Conservation (phyloP, 1,140 invertebrate species). For the Drosophila suzukii region DNA sequence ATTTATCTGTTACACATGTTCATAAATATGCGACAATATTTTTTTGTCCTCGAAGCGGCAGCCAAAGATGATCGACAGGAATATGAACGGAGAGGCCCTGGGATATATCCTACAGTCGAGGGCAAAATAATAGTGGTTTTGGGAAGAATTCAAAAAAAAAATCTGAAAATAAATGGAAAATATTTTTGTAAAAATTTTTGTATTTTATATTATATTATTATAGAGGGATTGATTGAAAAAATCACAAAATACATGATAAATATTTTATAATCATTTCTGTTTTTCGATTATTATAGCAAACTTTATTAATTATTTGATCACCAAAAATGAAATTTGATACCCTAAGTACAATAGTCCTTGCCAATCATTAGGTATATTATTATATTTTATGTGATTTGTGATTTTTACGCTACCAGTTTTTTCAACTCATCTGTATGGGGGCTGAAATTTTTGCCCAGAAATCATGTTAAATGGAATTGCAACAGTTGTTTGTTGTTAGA, state of each 20-base stretch:
- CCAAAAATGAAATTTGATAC: no score
- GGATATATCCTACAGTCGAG: slow-evolving; percentile 1
- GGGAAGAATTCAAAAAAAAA: neutral
- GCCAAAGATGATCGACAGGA: slow-evolving; percentile 50
- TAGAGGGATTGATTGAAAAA: no score
- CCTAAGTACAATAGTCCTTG: no score
- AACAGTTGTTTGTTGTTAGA: slow-evolving; percentile 83
- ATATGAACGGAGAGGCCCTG: slow-evolving; percentile 6
- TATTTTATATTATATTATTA: no score
- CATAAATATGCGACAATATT: slow-evolving; percentile 83
- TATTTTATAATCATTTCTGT: no score
- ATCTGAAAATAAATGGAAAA: neutral
- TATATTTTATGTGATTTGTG: neutral
- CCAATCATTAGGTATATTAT: no score
- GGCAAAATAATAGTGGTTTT: neutral
- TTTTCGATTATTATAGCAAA: no score
- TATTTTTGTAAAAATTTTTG: no score
- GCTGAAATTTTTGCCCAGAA: slow-evolving; percentile 47
- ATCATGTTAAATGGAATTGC: slow-evolving; percentile 79
- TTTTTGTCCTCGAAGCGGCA: slow-evolving; percentile 55
- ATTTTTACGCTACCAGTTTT: neutral
- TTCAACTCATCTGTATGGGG: neutral
- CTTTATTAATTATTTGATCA: no score
- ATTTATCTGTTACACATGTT: slow-evolving; percentile 82
- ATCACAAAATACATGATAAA: no score